Conservation (phyloP, 2,888 invertebrate species). For the Serrognathus titanus region DNA sequence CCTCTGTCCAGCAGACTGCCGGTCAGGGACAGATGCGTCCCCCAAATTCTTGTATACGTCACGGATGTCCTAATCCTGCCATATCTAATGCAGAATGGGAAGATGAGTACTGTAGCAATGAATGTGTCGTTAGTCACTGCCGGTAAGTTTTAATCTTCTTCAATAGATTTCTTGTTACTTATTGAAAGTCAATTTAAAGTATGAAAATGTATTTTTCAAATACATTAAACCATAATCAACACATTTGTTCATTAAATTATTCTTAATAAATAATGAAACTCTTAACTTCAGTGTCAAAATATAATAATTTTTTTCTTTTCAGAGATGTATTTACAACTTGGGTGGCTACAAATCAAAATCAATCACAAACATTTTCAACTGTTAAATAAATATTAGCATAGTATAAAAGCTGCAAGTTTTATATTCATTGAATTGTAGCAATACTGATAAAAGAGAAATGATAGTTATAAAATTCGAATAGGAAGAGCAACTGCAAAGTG, state of each 20-base stretch:
- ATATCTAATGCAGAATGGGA: constrained; percentile 93
- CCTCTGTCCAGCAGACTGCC: constrained; percentile 51
- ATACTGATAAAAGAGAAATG: constrained; percentile 23
- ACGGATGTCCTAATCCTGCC: constrained; percentile 87
- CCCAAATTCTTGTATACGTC: constrained; percentile 71
- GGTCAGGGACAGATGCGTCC: constrained; percentile 42
- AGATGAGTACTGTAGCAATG: constrained; percentile 95
- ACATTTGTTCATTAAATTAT: too few species aligned
- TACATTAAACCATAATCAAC: too few species aligned
- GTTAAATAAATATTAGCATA: constrained; percentile 61
- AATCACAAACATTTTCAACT: constrained; percentile 74
- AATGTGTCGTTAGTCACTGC: constrained; percentile 95
- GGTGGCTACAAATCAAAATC: constrained; percentile 81
- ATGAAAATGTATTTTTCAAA: not conserved
- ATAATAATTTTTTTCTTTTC: constrained; percentile 42
- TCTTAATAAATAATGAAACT: too few species aligned
- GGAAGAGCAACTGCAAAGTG: constrained; percentile 21
- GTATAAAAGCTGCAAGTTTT: constrained; percentile 27
- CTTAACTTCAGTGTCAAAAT: not conserved
- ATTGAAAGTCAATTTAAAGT: not conserved
- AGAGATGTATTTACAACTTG: constrained; percentile 89
- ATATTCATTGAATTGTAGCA: constrained; percentile 35
- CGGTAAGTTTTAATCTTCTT: constrained; percentile 54
- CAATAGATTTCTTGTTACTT: not conserved
- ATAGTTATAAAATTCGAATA: constrained; percentile 18